Evolutionary conservation across 2,888 invertebrate genomes (phyloP), one percentile per base, ranked within the genome.

Genomic region (Cartodere bifasciata): DNA sequence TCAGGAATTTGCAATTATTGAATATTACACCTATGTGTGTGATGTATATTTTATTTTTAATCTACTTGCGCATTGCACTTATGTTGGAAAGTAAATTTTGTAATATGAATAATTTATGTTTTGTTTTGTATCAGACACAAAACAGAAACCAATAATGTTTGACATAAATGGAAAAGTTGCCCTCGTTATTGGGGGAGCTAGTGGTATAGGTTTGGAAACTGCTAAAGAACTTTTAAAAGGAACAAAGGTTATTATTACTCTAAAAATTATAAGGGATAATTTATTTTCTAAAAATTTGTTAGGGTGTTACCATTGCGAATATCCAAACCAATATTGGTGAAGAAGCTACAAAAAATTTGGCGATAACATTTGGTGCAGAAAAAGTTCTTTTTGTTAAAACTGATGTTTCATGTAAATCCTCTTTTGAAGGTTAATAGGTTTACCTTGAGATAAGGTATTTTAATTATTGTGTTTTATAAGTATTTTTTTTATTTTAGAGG

Each of bases 131-230:
- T n/a, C n/a, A n/a, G n/a, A n/a, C n/a, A n/a, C n/a, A n/a, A n/a
- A n/a, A n/a, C n/a, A n/a, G n/a, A n/a, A n/a, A n/a, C n/a, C n/a
- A n/a, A n/a, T n/a, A n/a, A n/a, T 7, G 5, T 49, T 37, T 41
- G 50, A 53, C 26, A 43, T 54, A 20, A 47, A 46, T 38, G 55
- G 49, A 23, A 56, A 55, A 43, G 40, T 50, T 23, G 54, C 50
- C 21, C 31, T 57, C 1, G 45, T 72, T 10, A 70, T 70, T 2
- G 71, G 70, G 1, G 70, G 63, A 10, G 67, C 68, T 1, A 52
- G 54, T 9, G 69, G 70, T 1, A 65, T 71, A 28, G 70, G 71
- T 1, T 55, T 55, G 14, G 55, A 53, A 33, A 65, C 61, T 31
- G 62, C 60, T 2, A 56, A 58, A 4, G 59, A 58, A 31, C 58